Percentiles rank a stretch among this genome's conserved stretches.
Conservation (phyloP, 2,113 vertebrate genomes). For the Columba livia region DNA sequence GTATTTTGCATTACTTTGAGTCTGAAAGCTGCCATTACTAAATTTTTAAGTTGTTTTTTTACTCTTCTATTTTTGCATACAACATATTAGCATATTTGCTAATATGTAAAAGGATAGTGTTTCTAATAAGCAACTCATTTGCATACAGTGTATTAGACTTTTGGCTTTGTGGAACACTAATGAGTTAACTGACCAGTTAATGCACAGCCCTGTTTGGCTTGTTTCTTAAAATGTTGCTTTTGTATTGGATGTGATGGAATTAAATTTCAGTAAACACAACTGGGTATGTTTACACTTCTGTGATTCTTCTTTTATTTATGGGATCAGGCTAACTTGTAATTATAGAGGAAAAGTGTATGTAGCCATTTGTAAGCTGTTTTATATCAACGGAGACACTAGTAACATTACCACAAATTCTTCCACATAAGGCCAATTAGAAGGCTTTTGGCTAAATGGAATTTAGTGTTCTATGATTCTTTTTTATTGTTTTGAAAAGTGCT, state of each 20-base stretch:
- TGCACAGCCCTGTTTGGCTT: not conserved
- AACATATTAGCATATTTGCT: not conserved
- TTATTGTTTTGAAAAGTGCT: slow-evolving; percentile 20
- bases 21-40: not conserved
- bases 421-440: not conserved
- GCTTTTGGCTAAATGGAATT: slow-evolving; percentile 20
- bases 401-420: slow-evolving; percentile 3
- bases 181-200: not conserved
- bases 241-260: not conserved
- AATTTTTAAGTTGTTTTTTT: not conserved
- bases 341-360: not conserved
- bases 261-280: not conserved
- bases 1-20: not conserved
- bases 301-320: not conserved
- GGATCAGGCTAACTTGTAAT: not conserved
- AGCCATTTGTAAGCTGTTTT: not conserved
- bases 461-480: not conserved
- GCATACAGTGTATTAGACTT: not conserved
- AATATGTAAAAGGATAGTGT: not conserved
- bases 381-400: slow-evolving; percentile 29
- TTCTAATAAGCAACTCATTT: not conserved
- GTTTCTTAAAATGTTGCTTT: not conserved
- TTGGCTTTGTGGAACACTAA: not conserved
- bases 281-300: not conserved
- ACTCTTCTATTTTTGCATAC: not conserved